These are phyloP conservation scores for Heteromormyrus szaboi DNA, from an alignment of 2,797 vertebrate genomes.

Conservation along the genomic window DNA sequence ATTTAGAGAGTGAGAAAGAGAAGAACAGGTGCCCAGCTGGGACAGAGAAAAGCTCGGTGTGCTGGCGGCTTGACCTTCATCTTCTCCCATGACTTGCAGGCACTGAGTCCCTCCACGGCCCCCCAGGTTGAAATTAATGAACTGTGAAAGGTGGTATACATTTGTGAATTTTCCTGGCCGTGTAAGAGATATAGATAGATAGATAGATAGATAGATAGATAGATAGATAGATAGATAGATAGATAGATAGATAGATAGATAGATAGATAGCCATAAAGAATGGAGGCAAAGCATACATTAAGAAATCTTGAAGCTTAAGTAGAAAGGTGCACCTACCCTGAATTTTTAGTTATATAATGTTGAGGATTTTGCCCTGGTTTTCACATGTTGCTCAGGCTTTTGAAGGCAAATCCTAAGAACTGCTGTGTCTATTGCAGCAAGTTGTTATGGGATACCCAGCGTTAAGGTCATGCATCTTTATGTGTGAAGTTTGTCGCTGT, in stretches of 20 bases:
- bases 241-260: constrained; percentile 11
- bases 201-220: constrained; percentile 5
- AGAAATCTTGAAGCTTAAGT: constrained; percentile 13
- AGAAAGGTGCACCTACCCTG: background rate
- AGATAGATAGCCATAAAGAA: too few species aligned
- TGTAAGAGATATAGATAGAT: constrained; percentile 4
- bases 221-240: constrained; percentile 55
- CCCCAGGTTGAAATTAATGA: constrained; percentile 49
- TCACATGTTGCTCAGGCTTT: background rate
- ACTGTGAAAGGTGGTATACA: constrained; percentile 43
- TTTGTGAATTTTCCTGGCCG: constrained; percentile 43
- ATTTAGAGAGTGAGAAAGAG: background rate
- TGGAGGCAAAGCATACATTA: constrained; percentile 19
- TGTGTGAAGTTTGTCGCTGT: background rate
- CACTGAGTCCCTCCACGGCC: constrained; percentile 22
- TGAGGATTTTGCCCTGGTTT: background rate
- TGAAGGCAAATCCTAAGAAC: background rate
- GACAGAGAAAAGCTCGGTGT: constrained; percentile 12
- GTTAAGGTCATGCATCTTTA: background rate
- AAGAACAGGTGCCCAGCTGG: constrained; percentile 13
- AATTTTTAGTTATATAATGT: background rate
- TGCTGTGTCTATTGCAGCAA: background rate
- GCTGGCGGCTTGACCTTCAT: constrained; percentile 40
- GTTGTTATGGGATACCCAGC: background rate
- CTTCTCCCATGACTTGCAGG: constrained; percentile 39